These are phyloP conservation scores for Masnerella sp. DNA, from an alignment of 2,888 invertebrate genomes.

Conservation along the genomic window DNA sequence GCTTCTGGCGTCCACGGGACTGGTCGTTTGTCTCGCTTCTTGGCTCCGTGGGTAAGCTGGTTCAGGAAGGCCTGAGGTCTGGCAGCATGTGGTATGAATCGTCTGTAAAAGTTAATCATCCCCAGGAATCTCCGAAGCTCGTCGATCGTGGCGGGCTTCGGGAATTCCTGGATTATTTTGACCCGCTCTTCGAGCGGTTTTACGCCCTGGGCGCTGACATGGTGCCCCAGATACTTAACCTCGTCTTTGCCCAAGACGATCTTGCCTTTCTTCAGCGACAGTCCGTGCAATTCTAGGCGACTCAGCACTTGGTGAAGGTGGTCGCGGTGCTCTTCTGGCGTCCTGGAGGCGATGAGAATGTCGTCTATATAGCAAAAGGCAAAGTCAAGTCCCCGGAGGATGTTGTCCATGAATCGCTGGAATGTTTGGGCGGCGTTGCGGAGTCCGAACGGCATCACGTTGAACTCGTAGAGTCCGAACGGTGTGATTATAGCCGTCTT, in stretches of 20 bases:
- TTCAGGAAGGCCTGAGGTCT: not conserved
- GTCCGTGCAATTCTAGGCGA: slow-evolving; percentile 2
- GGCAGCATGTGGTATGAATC: slow-evolving; percentile 7
- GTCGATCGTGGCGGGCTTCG: not conserved
- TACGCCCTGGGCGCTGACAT: not conserved
- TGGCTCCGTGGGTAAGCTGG: slow-evolving; percentile 5
- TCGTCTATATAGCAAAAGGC: not conserved
- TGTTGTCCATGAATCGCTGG: slow-evolving; percentile 50
- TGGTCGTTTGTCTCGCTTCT: slow-evolving; percentile 13
- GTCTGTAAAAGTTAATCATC: slow-evolving; percentile 15
- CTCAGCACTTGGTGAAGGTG: not conserved
- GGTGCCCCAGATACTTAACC: slow-evolving; percentile 3
- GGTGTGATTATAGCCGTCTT: slow-evolving; percentile 7
- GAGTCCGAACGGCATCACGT: slow-evolving; percentile 4
- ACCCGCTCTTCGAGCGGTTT: slow-evolving; percentile 1
- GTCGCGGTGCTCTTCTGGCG: slow-evolving; percentile 5
- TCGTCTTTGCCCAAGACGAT: not conserved
- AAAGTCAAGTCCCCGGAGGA: slow-evolving; percentile 3
- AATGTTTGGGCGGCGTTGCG: slow-evolving; percentile 3
- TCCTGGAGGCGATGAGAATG: slow-evolving; percentile 9
- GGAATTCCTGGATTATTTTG: slow-evolving; percentile 2
- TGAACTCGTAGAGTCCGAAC: slow-evolving; percentile 10
- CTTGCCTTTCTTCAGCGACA: slow-evolving; percentile 3
- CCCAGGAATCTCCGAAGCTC: slow-evolving; percentile 17
- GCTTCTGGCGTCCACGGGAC: not conserved